Base-by-base conservation (phyloP, 2,888 invertebrate species). In the Oithona nana region DNA sequence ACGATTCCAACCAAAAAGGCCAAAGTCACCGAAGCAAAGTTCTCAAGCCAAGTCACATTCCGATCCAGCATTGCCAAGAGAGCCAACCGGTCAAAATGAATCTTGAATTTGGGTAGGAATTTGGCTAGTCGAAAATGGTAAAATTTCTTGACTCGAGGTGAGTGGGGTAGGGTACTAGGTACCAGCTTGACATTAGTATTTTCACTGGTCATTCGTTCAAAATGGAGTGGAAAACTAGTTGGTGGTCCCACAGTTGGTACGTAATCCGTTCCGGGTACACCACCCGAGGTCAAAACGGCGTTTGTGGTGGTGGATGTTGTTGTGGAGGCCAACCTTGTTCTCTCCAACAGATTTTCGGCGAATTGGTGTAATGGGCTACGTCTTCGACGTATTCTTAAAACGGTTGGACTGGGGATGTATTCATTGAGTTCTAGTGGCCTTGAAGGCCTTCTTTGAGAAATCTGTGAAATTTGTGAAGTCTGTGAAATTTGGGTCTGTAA, bases 21-120 rank as follows among this genome's bases (percentile, higher is more conserved):
- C 65, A 98, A 75, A 29, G 88, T 69, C 61, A 90, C 83, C 20
- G 90, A 86, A 59, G 89, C 73, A 39, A 87, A 73, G 11, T 88
- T 86, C 73, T 93, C 90, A 66, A 81, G 78, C 64, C 85, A 75
- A 50, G 88, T 87, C 61, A 88, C 75, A 74, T 94, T 95, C 62
- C 92, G 81, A 74, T 98, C 98, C 67, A 98, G 83, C 20, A 97
- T 76, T 1, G 95, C 90, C 72, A 94, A 78, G 54, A 98, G 75
- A 67, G 90, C 87, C 59, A 98, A 76, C 55, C 98, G 81, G 73
- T 98, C 95, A 79, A 95, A 86, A 61, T 86, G 81, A 39, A 97
- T 82, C 78, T 89, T 92, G 0, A 88, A 72, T 50, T 59, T 59
- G 1, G 49, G 24, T 2, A 26, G 22, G 11, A 54, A 54, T 1